A percentile compares a stretch with the other conserved stretches of the same genome.
Conservation (phyloP, 1,140 invertebrate genomes). For the Portunus trituberculatus region DNA sequence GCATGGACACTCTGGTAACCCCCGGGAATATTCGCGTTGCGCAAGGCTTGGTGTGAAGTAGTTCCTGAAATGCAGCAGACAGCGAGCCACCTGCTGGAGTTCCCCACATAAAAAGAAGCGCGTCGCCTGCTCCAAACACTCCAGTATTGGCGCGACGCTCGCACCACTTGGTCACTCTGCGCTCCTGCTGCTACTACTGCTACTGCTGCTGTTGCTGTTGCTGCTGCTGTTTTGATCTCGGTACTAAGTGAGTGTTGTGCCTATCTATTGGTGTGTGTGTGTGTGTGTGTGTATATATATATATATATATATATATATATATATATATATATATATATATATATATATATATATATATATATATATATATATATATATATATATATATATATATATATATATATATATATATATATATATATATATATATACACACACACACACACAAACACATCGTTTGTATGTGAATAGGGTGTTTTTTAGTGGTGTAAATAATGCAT, state of each 20-base stretch:
- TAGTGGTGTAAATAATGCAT: too few relatives aligned
- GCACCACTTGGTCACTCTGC: neutral
- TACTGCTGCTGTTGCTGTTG: neutral
- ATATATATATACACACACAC: neutral
- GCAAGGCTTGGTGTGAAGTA: neutral
- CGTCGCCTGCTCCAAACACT: neutral
- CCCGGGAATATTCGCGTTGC: neutral
- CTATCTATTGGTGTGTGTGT: neutral
- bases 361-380: neutral
- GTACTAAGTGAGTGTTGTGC: neutral
- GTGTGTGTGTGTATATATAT: neutral
- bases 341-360: neutral
- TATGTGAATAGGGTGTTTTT: too few relatives aligned
- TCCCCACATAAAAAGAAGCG: neutral
- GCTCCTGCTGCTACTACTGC: neutral
- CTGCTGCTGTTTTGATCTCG: neutral
- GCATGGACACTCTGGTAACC: neutral
- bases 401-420: neutral
- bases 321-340: neutral
- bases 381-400: neutral
- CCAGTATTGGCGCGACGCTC: neutral
- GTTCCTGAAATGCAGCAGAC: neutral
- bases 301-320: neutral
- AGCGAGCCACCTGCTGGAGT: neutral
- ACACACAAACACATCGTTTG: neutral